A percentile compares a stretch with the other conserved stretches of the same genome.
phyloP scores from a whole-genome alignment of 1,140 invertebrate species.

The Drosophila pseudoananassae region DNA sequence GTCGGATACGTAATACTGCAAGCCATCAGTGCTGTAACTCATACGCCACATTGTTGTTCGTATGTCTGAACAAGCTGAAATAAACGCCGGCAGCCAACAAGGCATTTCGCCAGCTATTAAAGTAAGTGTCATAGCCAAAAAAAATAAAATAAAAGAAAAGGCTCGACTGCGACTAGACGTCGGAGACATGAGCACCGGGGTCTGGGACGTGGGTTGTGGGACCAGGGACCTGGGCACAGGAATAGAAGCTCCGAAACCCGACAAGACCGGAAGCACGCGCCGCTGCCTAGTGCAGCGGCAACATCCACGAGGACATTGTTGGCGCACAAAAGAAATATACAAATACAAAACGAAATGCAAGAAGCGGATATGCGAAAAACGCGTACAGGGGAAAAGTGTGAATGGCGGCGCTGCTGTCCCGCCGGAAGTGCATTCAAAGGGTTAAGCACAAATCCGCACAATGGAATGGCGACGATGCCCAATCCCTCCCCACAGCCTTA shows the following conservation, averaged over 20 bases:
- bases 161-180: constrained; percentile 47
- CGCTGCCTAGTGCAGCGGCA: constrained; percentile 42
- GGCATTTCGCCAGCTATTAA: constrained; percentile 67
- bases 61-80: constrained; percentile 30
- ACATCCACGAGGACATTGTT: constrained; percentile 46
- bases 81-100: constrained; percentile 48
- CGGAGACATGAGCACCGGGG: neutral
- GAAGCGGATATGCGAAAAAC: constrained; percentile 74
- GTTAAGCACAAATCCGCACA: constrained; percentile 69
- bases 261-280: constrained; percentile 51
- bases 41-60: constrained; percentile 38
- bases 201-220: constrained; percentile 7
- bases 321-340: constrained; percentile 60
- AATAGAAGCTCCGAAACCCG: constrained; percentile 14
- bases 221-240: constrained; percentile 10
- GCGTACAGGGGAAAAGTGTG: constrained; percentile 71
- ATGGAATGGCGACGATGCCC: constrained; percentile 12
- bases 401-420: constrained; percentile 53
- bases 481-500: neutral
- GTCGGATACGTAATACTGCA: constrained; percentile 43
- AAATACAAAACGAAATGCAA: constrained; percentile 45
- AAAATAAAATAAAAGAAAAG: constrained; percentile 28
- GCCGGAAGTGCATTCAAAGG: constrained; percentile 77
- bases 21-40: constrained; percentile 32
- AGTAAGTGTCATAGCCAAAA: constrained; percentile 66